These are phyloP conservation scores for Drymodes brunneopygia DNA, from an alignment of 2,113 vertebrate species.

Conservation along the genomic window DNA sequence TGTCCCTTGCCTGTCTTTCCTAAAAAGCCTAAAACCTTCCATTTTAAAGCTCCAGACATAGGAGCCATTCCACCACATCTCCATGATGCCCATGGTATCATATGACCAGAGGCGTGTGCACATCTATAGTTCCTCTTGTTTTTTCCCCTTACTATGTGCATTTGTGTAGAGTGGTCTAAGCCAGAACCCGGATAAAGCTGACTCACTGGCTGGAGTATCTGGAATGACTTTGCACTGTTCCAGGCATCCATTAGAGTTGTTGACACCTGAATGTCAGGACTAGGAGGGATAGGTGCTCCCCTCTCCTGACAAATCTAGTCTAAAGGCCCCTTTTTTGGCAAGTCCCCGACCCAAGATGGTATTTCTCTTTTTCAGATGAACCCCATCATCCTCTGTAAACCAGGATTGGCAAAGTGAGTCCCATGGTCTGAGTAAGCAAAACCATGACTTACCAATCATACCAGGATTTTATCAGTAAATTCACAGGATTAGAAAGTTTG, in stretches of 20 bases:
- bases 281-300: neutral
- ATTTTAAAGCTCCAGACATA: neutral
- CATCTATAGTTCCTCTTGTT: neutral
- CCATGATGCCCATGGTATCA: neutral
- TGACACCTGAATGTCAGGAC: neutral
- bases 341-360: neutral
- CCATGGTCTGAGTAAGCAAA: neutral
- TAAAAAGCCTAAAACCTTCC: neutral
- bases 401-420: neutral
- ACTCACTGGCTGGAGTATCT: neutral
- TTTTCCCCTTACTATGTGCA: fast-evolving
- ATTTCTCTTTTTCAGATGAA: neutral
- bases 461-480: neutral
- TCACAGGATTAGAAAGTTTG: neutral
- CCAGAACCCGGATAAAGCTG: neutral
- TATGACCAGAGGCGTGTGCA: neutral
- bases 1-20: neutral
- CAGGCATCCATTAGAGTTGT: neutral
- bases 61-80: neutral
- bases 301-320: neutral
- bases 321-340: neutral
- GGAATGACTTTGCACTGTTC: neutral
- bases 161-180: neutral
- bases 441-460: neutral
- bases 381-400: neutral